Evolutionary conservation across 92 coral and sea anemone genomes (phyloP).

Genomic region (Porites lobata): DNA sequence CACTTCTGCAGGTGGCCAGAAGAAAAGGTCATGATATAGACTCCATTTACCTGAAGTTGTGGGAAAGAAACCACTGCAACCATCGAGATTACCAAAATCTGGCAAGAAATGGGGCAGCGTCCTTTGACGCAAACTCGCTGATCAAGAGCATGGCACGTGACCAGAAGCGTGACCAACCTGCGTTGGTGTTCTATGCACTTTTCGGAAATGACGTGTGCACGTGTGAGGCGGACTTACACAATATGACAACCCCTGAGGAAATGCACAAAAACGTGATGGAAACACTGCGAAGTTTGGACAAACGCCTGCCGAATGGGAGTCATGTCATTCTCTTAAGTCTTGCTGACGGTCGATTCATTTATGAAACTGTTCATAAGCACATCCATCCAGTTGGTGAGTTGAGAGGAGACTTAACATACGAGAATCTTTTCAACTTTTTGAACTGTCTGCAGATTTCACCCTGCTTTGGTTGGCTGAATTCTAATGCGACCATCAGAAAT

Average conservation of each 20-base stretch:
- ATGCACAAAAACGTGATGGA: constrained; percentile 85
- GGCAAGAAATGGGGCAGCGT: constrained; percentile 97
- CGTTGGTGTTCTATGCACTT: constrained; percentile 87
- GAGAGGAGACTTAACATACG: constrained; percentile 89
- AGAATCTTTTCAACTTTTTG: constrained; percentile 85
- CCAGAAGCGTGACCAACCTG: constrained; percentile 85
- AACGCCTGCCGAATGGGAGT: constrained; percentile 84
- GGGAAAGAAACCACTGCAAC: constrained; percentile 94
- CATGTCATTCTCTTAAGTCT: constrained; percentile 87
- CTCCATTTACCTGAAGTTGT: constrained; percentile 87
- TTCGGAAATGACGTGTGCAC: constrained; percentile 96
- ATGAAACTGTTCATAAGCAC: constrained; percentile 86
- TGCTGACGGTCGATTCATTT: constrained; percentile 88
- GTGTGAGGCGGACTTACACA: constrained; percentile 44
- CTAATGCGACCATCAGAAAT: constrained; percentile 87
- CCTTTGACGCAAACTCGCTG: constrained; percentile 86
- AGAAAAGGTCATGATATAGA: constrained; percentile 80
- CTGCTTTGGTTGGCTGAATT: constrained; percentile 93
- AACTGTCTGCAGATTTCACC: constrained; percentile 96
- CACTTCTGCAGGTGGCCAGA: constrained; percentile 75
- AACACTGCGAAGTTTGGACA: constrained; percentile 78
- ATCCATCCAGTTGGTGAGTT: constrained; percentile 94
- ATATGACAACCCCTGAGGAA: constrained; percentile 94
- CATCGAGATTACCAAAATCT: constrained; percentile 98
- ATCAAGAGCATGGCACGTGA: constrained; percentile 83